A percentile compares a stretch with the other conserved stretches of the same genome.
phyloP scores from a whole-genome alignment of 2,113 vertebrate species.

The Myotis lucifugus region DNA sequence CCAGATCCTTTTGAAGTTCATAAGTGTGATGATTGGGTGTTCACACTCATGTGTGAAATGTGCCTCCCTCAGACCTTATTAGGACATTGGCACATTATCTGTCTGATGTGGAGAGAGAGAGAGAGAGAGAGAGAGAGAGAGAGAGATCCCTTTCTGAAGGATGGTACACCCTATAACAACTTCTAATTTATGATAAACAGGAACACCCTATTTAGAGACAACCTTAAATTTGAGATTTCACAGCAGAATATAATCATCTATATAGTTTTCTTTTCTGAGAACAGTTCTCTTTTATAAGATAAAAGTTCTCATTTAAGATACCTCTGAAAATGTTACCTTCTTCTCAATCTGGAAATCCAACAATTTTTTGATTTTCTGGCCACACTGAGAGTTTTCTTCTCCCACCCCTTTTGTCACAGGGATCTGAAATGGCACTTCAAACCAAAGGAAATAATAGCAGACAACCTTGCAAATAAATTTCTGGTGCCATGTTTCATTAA shows the following conservation, averaged over 20 bases:
- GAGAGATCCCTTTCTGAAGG: background rate
- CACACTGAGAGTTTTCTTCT: background rate
- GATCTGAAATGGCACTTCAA: constrained; percentile 23
- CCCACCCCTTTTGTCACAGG: background rate
- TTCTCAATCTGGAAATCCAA: background rate
- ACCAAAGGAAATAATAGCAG: constrained; percentile 30
- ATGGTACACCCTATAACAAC: background rate
- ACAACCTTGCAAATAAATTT: constrained; percentile 52
- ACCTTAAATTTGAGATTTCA: background rate
- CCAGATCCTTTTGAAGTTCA: background rate
- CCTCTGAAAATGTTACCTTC: background rate
- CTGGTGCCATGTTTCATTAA: constrained; percentile 55
- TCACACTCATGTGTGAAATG: no score
- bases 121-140: no score
- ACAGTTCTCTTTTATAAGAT: background rate
- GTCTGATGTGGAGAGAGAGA: background rate
- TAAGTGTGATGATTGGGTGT: no score
- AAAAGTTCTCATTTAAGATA: background rate
- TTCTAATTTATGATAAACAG: constrained; percentile 11
- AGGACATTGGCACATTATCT: background rate
- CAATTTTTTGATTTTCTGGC: background rate
- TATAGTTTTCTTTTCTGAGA: background rate
- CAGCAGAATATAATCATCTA: background rate
- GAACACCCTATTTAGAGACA: background rate
- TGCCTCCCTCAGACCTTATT: no score